Percentiles rank a stretch among this genome's conserved stretches.
Evolutionary conservation across 2,797 vertebrate species (phyloP).

Genomic region (Sarcophilus harrisii): DNA sequence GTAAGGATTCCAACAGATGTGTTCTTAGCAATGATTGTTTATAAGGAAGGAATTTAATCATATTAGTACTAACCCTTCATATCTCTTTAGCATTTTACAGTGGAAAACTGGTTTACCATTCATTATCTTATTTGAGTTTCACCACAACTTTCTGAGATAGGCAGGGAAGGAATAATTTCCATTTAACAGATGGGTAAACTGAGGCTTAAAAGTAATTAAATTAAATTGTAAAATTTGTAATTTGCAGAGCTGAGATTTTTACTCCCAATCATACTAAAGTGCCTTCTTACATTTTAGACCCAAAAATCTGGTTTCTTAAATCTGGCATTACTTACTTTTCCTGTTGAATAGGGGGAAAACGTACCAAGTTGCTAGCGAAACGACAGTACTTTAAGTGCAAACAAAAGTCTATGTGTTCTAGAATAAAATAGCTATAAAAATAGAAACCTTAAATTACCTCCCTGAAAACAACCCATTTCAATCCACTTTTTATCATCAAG

Average conservation of each 20-base stretch:
- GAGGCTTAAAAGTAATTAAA: background rate
- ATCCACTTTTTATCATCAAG: conserved; percentile 47
- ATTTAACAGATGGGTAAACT: too few species aligned
- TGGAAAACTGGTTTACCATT: background rate
- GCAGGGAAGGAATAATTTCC: too few species aligned
- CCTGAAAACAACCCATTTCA: conserved; percentile 44
- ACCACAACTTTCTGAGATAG: too few species aligned
- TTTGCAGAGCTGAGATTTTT: background rate
- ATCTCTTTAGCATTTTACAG: too few species aligned
- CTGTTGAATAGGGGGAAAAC: conserved; percentile 1
- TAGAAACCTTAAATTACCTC: conserved; percentile 45
- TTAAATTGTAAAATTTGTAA: background rate
- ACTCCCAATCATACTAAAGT: background rate
- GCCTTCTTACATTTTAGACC: conserved; percentile 12
- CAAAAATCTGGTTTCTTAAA: conserved; percentile 21
- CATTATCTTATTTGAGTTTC: background rate
- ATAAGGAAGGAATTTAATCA: background rate
- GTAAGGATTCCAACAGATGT: too few species aligned
- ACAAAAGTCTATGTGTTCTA: conserved; percentile 33
- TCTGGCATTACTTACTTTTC: conserved; percentile 11
- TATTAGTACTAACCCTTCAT: background rate
- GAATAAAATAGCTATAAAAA: conserved; percentile 43
- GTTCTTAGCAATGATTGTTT: background rate
- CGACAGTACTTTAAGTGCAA: background rate
- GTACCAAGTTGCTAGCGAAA: background rate